Evolutionary conservation across 1,140 invertebrate genomes (phyloP), one percentile per base, ranked within the genome.

Genomic region (Melipona quadrifasciata): DNA sequence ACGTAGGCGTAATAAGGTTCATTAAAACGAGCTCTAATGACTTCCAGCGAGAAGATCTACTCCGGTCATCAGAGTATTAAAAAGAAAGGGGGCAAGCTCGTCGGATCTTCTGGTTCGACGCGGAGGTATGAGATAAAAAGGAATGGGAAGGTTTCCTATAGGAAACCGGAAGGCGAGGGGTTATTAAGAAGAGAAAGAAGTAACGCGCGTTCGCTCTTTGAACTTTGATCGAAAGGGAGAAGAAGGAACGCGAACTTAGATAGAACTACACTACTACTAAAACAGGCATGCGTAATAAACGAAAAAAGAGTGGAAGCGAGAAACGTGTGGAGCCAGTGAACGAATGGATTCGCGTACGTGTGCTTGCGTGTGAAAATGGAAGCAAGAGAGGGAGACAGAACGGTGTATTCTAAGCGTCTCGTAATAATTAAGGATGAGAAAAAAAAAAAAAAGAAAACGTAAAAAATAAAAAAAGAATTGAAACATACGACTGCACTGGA

Each of bases 371-470:
- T 31, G n/a, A 31, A 27, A 65, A 31, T 6, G 39, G 24, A 57
- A 10, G 55, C 14, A 34, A 65, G 73, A 64, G 19, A n/a, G 80
- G 39, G 21, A 51, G 14, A 24, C 24, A 16, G n/a, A 47, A 21
- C n/a, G 27, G 19, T 57, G 51, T 89, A 87, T 70, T 85, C 65
- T 90, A 89, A 90, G 85, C 75, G 65, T 65, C 55, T 71, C 73
- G 57, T 89, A 89, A 86, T 81, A 86, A 89, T 84, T 84, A 85
- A 87, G 53, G 61, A 73, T 14, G 10, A 72, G 10, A 72, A 67
- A 58, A 79, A 47, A 76, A 57, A 76, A 82, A 57, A 76, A 34
- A 76, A 82, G 47, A 76, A 34, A 67, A 34, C 65, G 31, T 64
- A 78, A 57, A 51, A 82, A 24, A 58, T 57, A 65, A 76, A 75